Conservation (phyloP, 2,797 vertebrate species). For the Aeoliscus strigatus region DNA sequence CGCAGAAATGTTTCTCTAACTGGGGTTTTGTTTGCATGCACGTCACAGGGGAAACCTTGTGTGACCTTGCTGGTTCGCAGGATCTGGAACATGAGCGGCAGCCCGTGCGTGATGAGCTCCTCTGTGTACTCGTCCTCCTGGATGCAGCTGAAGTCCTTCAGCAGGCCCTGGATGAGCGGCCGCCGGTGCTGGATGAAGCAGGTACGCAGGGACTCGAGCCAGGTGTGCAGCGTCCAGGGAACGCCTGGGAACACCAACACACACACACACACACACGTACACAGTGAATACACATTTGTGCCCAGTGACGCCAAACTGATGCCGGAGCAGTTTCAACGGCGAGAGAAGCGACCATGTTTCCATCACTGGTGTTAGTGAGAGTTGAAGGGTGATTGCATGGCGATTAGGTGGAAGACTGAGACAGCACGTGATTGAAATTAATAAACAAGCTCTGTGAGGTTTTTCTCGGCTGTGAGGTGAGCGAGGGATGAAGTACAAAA, state of each 20-base stretch:
- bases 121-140: slow-evolving; percentile 80
- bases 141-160: slow-evolving; percentile 81
- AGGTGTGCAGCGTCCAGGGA: slow-evolving; percentile 82
- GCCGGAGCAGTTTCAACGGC: slow-evolving; percentile 4
- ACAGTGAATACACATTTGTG: slow-evolving; percentile 35
- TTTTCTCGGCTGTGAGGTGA: no score
- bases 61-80: slow-evolving; percentile 79
- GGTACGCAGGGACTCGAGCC: slow-evolving; percentile 79
- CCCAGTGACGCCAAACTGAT: not conserved
- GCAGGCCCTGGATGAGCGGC: slow-evolving; percentile 77
- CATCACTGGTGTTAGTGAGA: slow-evolving; percentile 38
- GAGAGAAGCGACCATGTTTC: slow-evolving; percentile 63
- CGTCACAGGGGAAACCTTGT: slow-evolving; percentile 18
- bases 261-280: no score
- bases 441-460: no score
- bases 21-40: slow-evolving; percentile 28
- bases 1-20: slow-evolving; percentile 26
- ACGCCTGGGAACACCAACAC: slow-evolving; percentile 68
- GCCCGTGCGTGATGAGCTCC: slow-evolving; percentile 79
- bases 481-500: no score
- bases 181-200: slow-evolving; percentile 76
- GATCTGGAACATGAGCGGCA: slow-evolving; percentile 83
- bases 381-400: slow-evolving; percentile 15
- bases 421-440: no score
- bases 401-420: no score